These are phyloP conservation scores for Cordilura impudica DNA, from an alignment of 2,888 invertebrate genomes.

Conservation along the genomic window DNA sequence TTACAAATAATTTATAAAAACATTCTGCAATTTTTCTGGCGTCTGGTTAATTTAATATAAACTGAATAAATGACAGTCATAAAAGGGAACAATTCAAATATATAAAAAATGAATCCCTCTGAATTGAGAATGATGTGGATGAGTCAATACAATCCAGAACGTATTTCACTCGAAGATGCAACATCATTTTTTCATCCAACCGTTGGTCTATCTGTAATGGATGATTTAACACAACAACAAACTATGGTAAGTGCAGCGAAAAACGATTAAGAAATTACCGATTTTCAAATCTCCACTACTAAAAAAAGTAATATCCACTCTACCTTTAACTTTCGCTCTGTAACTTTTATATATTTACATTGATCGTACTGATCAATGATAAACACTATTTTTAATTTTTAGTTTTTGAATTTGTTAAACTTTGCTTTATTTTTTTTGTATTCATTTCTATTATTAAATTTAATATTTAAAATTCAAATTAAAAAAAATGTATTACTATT, in stretches of 20 bases:
- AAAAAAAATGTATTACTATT: constrained; percentile 18
- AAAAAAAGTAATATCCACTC: background rate
- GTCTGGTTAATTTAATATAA: constrained; percentile 18
- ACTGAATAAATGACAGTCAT: constrained; percentile 43
- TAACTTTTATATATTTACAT: background rate
- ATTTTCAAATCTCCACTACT: background rate
- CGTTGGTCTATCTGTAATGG: constrained; percentile 80
- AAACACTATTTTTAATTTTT: background rate
- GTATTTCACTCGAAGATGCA: constrained; percentile 76
- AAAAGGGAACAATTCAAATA: constrained; percentile 19
- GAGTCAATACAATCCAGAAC: constrained; percentile 79
- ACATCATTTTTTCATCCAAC: constrained; percentile 78
- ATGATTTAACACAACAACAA: constrained; percentile 79
- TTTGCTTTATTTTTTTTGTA: too few relatives aligned
- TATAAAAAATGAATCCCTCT: constrained; percentile 72
- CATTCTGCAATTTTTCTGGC: constrained; percentile 22
- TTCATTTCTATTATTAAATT: too few relatives aligned
- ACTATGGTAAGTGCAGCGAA: constrained; percentile 78
- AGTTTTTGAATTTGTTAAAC: too few relatives aligned
- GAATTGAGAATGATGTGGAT: constrained; percentile 80
- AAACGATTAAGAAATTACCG: background rate
- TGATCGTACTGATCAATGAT: too few relatives aligned
- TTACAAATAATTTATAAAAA: constrained; percentile 1
- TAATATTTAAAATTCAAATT: too few relatives aligned
- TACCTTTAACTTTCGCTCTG: background rate